phyloP scores from a whole-genome alignment of 2,113 vertebrate species.

The Nannobrachium achirus region DNA sequence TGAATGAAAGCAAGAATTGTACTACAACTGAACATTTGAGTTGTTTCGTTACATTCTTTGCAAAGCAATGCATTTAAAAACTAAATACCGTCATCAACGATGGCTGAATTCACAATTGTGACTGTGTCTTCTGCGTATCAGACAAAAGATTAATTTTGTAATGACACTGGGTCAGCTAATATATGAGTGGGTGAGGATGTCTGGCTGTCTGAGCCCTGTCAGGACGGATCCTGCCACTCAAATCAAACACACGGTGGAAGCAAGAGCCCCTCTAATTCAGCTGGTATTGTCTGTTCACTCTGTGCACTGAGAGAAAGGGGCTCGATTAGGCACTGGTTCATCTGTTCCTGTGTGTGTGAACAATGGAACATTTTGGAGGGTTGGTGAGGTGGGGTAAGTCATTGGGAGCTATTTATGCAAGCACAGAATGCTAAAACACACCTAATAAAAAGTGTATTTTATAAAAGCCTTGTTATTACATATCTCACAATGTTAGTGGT shows the following conservation, averaged over 20 bases:
- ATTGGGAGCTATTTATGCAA: neutral
- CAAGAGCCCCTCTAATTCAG: slow-evolving; percentile 66
- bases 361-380: slow-evolving; percentile 68
- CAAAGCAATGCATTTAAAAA: neutral
- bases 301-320: slow-evolving; percentile 74
- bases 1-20: neutral
- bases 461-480: neutral
- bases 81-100: neutral
- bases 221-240: slow-evolving; percentile 50
- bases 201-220: slow-evolving; percentile 65
- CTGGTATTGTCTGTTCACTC: slow-evolving; percentile 77
- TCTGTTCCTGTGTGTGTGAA: slow-evolving; percentile 73
- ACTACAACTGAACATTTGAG: neutral
- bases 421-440: slow-evolving; percentile 22
- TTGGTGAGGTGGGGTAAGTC: slow-evolving; percentile 32
- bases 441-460: neutral
- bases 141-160: neutral
- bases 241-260: slow-evolving; percentile 53
- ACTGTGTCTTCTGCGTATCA: neutral
- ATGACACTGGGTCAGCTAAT: slow-evolving; percentile 31
- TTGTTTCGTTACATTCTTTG: neutral
- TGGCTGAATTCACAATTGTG: neutral
- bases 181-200: slow-evolving; percentile 55
- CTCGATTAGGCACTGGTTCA: slow-evolving; percentile 75
- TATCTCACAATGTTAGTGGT: too few species aligned